Evolutionary conservation across 2,888 invertebrate species (phyloP).

Genomic region (Polyommatus iphigenia): DNA sequence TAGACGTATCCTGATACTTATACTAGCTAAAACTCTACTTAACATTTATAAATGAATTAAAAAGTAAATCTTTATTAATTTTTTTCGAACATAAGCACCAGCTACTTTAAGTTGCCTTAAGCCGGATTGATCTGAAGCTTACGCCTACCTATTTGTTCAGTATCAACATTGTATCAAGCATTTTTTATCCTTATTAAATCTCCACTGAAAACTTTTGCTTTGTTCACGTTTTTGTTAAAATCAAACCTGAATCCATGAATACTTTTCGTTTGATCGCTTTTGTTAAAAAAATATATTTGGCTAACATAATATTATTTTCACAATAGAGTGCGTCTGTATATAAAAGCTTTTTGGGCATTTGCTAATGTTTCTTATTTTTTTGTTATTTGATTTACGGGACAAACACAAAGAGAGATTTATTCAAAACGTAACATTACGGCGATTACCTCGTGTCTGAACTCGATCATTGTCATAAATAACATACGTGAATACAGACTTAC

Average conservation of each 20-base stretch:
- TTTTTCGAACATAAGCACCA: not conserved
- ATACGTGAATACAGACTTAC: not conserved
- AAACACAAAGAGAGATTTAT: conserved; percentile 9
- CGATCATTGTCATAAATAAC: conserved; percentile 2
- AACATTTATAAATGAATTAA: no score
- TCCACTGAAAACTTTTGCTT: not conserved
- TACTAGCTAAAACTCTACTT: no score
- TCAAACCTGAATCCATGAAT: not conserved
- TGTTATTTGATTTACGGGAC: conserved; percentile 9
- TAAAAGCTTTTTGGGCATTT: conserved; percentile 15
- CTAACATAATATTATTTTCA: no score
- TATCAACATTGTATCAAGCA: not conserved
- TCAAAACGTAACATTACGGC: not conserved
- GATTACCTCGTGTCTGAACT: not conserved
- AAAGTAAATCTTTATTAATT: not conserved
- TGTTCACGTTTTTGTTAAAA: not conserved
- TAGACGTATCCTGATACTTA: not conserved
- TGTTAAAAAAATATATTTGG: not conserved
- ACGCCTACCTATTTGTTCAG: not conserved
- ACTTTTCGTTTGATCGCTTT: conserved; percentile 13
- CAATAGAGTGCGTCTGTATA: not conserved
- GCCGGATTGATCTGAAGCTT: not conserved
- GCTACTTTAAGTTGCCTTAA: not conserved
- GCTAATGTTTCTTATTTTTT: conserved; percentile 17
- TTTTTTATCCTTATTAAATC: not conserved